Percentiles rank a stretch among this genome's conserved stretches.
phyloP scores from a whole-genome alignment of 2,888 invertebrate genomes.

The Orthonychiurus folsomi region DNA sequence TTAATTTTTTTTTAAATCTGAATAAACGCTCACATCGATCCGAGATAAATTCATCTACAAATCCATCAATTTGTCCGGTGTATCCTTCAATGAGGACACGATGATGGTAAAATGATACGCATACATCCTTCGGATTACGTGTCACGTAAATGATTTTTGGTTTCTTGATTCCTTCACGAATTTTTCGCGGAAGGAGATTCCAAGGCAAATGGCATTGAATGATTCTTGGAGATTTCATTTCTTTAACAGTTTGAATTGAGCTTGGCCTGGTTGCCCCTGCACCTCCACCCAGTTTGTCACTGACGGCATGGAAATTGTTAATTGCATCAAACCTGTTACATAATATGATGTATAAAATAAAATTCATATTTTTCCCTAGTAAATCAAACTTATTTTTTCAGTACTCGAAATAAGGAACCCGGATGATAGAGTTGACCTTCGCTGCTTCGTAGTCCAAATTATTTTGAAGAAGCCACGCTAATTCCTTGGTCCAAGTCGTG shows the following conservation, averaged over 20 bases:
- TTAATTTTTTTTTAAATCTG: too few species aligned
- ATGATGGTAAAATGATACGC: constrained; percentile 72
- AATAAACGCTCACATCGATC: constrained; percentile 41
- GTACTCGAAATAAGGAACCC: constrained; percentile 66
- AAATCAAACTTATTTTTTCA: constrained; percentile 19
- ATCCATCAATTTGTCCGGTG: constrained; percentile 51
- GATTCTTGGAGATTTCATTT: constrained; percentile 37
- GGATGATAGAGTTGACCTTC: constrained; percentile 49
- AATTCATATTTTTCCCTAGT: too few species aligned
- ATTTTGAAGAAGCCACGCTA: constrained; percentile 80
- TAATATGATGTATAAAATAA: too few species aligned
- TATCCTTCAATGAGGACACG: constrained; percentile 61
- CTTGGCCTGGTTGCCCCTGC: constrained; percentile 15
- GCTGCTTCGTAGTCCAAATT: constrained; percentile 68
- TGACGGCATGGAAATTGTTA: neutral
- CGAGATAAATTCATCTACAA: constrained; percentile 54
- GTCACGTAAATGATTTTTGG: constrained; percentile 73
- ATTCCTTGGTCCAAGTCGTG: constrained; percentile 89
- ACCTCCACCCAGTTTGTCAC: constrained; percentile 1
- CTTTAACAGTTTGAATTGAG: constrained; percentile 33
- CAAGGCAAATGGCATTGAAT: constrained; percentile 43
- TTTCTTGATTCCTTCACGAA: constrained; percentile 19
- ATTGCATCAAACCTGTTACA: constrained; percentile 12
- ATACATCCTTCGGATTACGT: constrained; percentile 76
- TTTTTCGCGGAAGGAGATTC: constrained; percentile 40